Base-by-base conservation (phyloP, 1,140 invertebrate genomes). In the Leptoteleia sp. region DNA sequence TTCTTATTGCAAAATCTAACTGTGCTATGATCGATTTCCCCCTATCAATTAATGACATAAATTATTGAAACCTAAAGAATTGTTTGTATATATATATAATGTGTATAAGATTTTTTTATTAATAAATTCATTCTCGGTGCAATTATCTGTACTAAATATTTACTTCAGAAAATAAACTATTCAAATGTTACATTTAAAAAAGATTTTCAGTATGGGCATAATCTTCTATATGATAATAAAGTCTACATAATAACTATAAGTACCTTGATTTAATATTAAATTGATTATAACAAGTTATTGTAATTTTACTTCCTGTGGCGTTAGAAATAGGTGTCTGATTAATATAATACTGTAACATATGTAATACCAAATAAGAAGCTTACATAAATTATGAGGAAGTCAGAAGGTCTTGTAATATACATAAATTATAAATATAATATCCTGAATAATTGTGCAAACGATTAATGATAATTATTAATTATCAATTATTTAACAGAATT, bases 1-100 rank as follows among this genome's bases (percentile, higher is more conserved):
- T 57, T 57, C 38, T 57, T 43, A 5, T 11, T n/a, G n/a, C n/a
- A n/a, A n/a, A n/a, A 11, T 29, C 22, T 57, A 43, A 42, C n/a
- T n/a, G n/a, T n/a, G n/a, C n/a, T n/a, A n/a, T n/a, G n/a, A n/a
- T n/a, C n/a, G n/a, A n/a, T n/a, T n/a, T n/a, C n/a, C n/a, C n/a
- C n/a, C n/a, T n/a, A 59, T 54, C 33, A 4, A 25, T 7, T 9
- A 17, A 22, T 38, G 48, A 54, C 38, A 33, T 38, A 33, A 54
- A 13, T 11, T 16, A 54, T 38, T 42, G 3, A 1, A 12, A 12
- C 1, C 1, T 35, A 12, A 35, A 35, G 1, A 12, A 12, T 3
- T 3, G 3, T 12, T 1, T 12, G 5, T 35, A 25, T 25, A 25
- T 25, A 25, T 25, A 25, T 25, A 25, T 3, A 3, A 25, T 25